These are phyloP conservation scores for Bettongia penicillata DNA, from an alignment of 2,113 vertebrate species.

Conservation along the genomic window DNA sequence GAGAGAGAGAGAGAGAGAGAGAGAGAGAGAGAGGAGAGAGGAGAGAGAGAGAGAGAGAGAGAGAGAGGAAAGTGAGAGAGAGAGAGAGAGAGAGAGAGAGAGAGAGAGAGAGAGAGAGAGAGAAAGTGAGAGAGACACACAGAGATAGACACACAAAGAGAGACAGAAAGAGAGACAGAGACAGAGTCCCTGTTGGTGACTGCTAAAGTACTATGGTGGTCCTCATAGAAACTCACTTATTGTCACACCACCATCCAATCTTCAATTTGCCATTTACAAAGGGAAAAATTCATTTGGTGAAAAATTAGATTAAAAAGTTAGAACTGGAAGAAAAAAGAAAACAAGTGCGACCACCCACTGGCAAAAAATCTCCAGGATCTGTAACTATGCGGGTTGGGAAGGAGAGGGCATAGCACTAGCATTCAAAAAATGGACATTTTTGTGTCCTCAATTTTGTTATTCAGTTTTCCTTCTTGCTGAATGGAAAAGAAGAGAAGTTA, in stretches of 20 bases:
- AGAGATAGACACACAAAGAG: not conserved
- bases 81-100: too few relatives aligned
- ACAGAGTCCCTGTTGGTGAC: not conserved
- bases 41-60: too few relatives aligned
- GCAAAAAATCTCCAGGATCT: not conserved
- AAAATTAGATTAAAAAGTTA: not conserved
- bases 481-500: not conserved
- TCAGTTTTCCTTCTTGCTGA: not conserved
- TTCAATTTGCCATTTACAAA: not conserved
- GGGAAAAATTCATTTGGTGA: not conserved
- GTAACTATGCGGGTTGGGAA: not conserved
- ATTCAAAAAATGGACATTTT: not conserved
- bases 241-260: not conserved
- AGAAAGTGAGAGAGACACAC: not conserved
- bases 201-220: not conserved
- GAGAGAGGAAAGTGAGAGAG: too few relatives aligned
- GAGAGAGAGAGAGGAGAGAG: too few relatives aligned
- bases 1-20: not conserved
- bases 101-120: not conserved
- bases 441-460: not conserved
- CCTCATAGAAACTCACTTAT: not conserved
- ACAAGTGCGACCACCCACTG: not conserved
- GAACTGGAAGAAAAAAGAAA: not conserved
- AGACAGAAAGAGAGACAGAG: too few relatives aligned
- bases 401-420: not conserved